Percentiles rank a stretch among this genome's conserved stretches.
Conservation (phyloP, 2,888 invertebrate genomes). For the Azorinus chamasolen region DNA sequence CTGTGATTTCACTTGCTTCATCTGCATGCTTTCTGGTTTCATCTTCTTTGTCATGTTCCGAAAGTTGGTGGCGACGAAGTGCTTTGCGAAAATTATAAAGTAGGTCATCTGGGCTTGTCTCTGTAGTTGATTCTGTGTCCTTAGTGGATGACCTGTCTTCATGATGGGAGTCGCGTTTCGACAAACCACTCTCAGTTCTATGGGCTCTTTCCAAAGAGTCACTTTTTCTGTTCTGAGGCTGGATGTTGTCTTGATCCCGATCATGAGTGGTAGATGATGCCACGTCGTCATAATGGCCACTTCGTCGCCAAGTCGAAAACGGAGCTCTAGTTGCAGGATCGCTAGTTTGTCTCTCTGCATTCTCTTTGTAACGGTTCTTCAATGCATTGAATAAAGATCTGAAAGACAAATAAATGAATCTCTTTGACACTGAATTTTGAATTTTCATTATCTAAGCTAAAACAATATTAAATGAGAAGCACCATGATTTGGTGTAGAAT, state of each 20-base stretch:
- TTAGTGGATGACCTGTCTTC: slow-evolving; percentile 34
- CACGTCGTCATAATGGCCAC: slow-evolving; percentile 62
- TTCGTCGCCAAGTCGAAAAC: slow-evolving; percentile 68
- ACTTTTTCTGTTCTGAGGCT: slow-evolving; percentile 28
- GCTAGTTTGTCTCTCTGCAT: slow-evolving; percentile 49
- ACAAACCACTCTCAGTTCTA: slow-evolving; percentile 12
- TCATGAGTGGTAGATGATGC: slow-evolving; percentile 50
- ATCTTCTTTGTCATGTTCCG: slow-evolving; percentile 53
- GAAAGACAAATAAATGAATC: slow-evolving; percentile 5
- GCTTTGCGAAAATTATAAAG: slow-evolving; percentile 64
- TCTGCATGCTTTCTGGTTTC: neutral
- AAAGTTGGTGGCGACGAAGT: slow-evolving; percentile 60
- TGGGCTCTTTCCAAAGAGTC: slow-evolving; percentile 11
- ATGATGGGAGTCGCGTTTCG: slow-evolving; percentile 19
- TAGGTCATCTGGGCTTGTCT: slow-evolving; percentile 48
- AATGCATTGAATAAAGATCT: slow-evolving; percentile 58
- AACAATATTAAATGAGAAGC: no score
- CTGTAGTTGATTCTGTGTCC: slow-evolving; percentile 26
- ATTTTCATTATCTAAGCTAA: no score
- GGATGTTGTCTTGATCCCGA: slow-evolving; percentile 28
- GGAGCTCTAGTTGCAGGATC: slow-evolving; percentile 50
- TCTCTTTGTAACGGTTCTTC: slow-evolving; percentile 60
- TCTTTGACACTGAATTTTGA: no score
- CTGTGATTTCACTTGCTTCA: slow-evolving; percentile 17
- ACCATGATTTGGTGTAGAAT: no score